These are phyloP conservation scores for Columba livia DNA, from an alignment of 2,113 vertebrate species.

Conservation along the genomic window DNA sequence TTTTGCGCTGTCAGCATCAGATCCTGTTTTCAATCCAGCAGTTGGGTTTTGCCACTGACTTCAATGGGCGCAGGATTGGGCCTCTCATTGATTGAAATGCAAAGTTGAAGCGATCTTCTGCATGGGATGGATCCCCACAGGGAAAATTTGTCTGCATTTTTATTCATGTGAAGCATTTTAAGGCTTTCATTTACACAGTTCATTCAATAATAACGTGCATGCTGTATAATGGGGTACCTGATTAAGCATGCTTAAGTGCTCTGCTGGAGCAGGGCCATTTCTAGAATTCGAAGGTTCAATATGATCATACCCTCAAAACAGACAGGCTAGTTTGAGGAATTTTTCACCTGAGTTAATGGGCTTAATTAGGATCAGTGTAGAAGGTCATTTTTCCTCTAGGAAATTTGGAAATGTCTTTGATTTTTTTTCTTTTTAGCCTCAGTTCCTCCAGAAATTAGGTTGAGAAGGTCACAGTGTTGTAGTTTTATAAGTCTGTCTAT, in stretches of 20 bases:
- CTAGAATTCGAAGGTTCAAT: conserved; percentile 36
- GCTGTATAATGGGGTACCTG: conserved; percentile 48
- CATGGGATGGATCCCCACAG: conserved; percentile 50
- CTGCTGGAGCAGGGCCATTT: conserved; percentile 54
- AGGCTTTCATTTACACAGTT: conserved; percentile 54
- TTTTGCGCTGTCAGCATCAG: background rate
- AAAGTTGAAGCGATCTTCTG: conserved; percentile 42
- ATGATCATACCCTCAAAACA: conserved; percentile 10
- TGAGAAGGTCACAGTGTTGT: background rate
- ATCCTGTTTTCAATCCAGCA: background rate
- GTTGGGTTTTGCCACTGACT: background rate
- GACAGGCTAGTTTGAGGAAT: background rate
- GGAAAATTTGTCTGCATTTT: conserved; percentile 59
- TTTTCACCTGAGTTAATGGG: conserved; percentile 25
- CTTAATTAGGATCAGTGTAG: conserved; percentile 5
- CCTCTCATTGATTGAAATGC: conserved; percentile 25
- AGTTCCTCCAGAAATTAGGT: background rate
- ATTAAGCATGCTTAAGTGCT: conserved; percentile 61
- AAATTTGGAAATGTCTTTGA: background rate
- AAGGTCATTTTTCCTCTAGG: background rate
- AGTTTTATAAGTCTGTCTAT: background rate
- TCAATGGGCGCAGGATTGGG: background rate
- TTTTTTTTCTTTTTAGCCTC: background rate
- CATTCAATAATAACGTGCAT: conserved; percentile 33
- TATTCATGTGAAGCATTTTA: conserved; percentile 57